Percentiles rank a stretch among this genome's conserved stretches.
phyloP scores from a whole-genome alignment of 2,797 vertebrate genomes.

The Monodelphis domestica region DNA sequence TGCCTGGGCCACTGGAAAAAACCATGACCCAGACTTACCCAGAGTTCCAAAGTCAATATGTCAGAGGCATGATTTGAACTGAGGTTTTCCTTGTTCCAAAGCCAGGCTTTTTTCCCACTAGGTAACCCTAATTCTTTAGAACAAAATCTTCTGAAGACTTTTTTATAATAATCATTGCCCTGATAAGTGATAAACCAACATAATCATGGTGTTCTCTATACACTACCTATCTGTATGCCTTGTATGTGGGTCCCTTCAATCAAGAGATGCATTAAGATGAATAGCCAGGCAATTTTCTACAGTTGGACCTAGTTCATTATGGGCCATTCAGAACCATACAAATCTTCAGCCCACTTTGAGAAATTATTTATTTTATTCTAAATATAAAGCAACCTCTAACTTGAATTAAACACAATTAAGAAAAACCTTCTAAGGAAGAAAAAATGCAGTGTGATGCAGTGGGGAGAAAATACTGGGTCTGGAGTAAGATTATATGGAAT shows the following conservation, averaged over 20 bases:
- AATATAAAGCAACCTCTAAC: conserved; percentile 30
- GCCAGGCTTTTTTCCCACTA: background rate
- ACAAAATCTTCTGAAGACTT: background rate
- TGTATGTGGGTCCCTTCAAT: background rate
- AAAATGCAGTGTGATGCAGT: background rate
- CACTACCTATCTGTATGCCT: background rate
- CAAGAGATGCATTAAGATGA: background rate
- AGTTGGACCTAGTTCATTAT: background rate
- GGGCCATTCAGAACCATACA: conserved; percentile 18
- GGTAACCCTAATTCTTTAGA: background rate
- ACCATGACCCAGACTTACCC: background rate
- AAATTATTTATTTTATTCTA: background rate
- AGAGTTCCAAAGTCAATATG: background rate
- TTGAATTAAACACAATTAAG: background rate
- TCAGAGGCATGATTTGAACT: background rate
- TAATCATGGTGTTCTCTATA: background rate
- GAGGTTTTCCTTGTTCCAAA: background rate
- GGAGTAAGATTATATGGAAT: background rate
- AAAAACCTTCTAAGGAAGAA: background rate
- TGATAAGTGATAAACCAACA: background rate
- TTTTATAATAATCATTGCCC: background rate
- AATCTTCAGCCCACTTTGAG: conserved; percentile 32
- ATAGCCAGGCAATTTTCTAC: background rate
- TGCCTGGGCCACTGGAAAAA: background rate
- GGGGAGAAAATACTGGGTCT: background rate